phyloP scores from a whole-genome alignment of 2,888 invertebrate species.

The Luperina testacea region DNA sequence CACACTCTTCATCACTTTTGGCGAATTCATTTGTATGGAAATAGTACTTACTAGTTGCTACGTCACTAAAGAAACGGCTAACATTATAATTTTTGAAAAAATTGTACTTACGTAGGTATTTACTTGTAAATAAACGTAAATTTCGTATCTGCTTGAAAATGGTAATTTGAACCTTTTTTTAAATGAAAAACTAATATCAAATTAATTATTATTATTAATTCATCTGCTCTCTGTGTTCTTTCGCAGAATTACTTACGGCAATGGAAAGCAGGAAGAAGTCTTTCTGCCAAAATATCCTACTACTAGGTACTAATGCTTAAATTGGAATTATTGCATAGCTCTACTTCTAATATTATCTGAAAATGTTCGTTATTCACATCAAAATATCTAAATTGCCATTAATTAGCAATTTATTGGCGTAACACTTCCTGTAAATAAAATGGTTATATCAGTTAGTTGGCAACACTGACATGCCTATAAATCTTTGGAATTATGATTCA shows the following conservation, averaged over 20 bases:
- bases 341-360: conserved; percentile 15
- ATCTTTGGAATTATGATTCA: conserved; percentile 44
- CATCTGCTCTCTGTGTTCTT: not conserved
- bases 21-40: conserved; percentile 1
- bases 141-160: not conserved
- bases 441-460: conserved; percentile 53
- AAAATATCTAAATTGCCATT: conserved; percentile 48
- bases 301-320: not conserved
- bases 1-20: too few relatives aligned
- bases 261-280: not conserved
- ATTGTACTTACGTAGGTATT: not conserved
- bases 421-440: conserved; percentile 64
- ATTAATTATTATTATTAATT: not conserved
- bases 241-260: not conserved
- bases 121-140: not conserved
- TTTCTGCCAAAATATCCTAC: conserved; percentile 5
- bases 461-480: conserved; percentile 45
- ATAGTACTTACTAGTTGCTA: not conserved
- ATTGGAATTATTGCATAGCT: not conserved
- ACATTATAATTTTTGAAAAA: not conserved
- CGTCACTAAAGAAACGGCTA: not conserved
- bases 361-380: conserved; percentile 30
- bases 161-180: not conserved
- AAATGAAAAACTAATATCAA: not conserved
- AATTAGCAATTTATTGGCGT: conserved; percentile 48